Percentiles rank a stretch among this genome's conserved stretches.
phyloP scores from a whole-genome alignment of 2,797 vertebrate species.

The Rousettus madagascariensis region DNA sequence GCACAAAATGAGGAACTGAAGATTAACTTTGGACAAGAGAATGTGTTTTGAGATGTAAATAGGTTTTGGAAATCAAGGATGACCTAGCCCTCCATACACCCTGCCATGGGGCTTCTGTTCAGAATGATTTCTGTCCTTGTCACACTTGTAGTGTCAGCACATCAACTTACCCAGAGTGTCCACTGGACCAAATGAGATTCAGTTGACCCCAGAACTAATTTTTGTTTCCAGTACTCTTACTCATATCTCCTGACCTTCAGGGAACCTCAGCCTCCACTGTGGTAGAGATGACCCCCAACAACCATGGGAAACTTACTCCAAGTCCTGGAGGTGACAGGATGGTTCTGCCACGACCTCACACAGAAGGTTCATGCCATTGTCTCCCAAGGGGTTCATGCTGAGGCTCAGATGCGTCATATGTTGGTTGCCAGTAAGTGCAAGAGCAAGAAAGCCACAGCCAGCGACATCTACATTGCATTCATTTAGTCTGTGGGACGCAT shows the following conservation, averaged over 20 bases:
- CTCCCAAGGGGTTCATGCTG: slow-evolving; percentile 12
- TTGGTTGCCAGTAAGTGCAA: background rate
- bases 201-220: no score
- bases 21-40: background rate
- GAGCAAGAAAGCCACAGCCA: background rate
- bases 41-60: background rate
- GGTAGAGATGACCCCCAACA: background rate
- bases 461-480: background rate
- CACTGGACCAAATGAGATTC: fast-evolving
- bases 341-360: slow-evolving; percentile 13
- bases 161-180: no score
- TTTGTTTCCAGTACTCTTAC: background rate
- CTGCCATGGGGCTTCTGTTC: background rate
- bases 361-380: slow-evolving; percentile 22
- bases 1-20: no score
- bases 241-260: background rate
- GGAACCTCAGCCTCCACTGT: fast-evolving
- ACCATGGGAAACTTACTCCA: slow-evolving; percentile 44
- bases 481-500: slow-evolving; percentile 11
- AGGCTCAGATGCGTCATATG: slow-evolving; percentile 64
- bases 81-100: fast-evolving
- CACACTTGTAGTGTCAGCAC: background rate
- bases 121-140: background rate
- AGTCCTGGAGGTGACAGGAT: slow-evolving; percentile 42
- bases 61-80: background rate